Percentiles rank a stretch among this genome's conserved stretches.
Conservation (phyloP, 2,888 invertebrate genomes). For the Euzetes globulus region DNA sequence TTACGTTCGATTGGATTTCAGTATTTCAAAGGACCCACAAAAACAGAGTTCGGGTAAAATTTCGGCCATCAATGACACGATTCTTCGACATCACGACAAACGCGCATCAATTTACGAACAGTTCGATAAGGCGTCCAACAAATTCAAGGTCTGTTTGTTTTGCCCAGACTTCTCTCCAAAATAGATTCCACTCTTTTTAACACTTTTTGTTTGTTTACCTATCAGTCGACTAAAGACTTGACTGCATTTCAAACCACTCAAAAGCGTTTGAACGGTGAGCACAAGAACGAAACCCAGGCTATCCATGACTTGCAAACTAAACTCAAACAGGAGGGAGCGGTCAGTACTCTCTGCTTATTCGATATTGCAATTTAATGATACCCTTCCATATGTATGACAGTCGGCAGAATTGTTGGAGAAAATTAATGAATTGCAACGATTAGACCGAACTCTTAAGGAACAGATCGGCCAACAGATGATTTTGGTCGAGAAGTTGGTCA, state of each 20-base stretch:
- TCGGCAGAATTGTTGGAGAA: neutral
- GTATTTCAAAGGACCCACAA: constrained; percentile 48
- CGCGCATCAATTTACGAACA: constrained; percentile 56
- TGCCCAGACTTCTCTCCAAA: neutral
- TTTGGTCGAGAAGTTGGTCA: constrained; percentile 57
- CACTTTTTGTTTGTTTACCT: neutral
- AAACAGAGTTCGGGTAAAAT: constrained; percentile 50
- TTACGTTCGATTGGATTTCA: constrained; percentile 61
- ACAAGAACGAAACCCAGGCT: constrained; percentile 54
- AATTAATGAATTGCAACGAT: constrained; percentile 54
- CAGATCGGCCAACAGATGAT: constrained; percentile 50
- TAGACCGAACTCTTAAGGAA: constrained; percentile 50
- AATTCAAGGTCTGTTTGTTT: constrained; percentile 51
- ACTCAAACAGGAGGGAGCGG: constrained; percentile 54
- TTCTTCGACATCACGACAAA: constrained; percentile 56
- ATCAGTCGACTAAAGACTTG: constrained; percentile 53
- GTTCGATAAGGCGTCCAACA: constrained; percentile 56
- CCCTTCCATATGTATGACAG: neutral
- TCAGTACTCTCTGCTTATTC: neutral
- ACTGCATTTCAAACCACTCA: constrained; percentile 50
- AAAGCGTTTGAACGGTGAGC: constrained; percentile 56
- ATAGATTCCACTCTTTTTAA: neutral
- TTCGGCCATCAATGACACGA: constrained; percentile 52
- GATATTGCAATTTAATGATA: neutral
- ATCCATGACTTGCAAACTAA: constrained; percentile 53